Evolutionary conservation across 1,140 invertebrate species (phyloP).

Genomic region (Bombus haemorrhoidalis): DNA sequence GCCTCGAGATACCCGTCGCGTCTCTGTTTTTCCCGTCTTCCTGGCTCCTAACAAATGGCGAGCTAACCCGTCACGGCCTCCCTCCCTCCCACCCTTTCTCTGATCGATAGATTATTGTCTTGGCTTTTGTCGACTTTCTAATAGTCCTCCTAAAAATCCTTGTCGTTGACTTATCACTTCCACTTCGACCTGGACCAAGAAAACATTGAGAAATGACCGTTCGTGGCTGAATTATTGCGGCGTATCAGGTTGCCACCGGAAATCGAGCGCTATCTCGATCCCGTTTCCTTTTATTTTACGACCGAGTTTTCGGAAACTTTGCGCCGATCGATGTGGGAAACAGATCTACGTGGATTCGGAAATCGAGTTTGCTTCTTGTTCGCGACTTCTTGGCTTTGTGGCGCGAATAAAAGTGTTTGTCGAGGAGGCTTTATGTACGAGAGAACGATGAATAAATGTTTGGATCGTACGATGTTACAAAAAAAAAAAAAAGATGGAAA

Average conservation of each 20-base stretch:
- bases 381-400: background rate
- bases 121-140: slow-evolving; percentile 32
- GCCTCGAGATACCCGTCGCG: slow-evolving; percentile 53
- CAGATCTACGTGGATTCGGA: too few relatives aligned
- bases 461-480: background rate
- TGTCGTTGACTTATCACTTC: slow-evolving; percentile 39
- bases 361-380: background rate
- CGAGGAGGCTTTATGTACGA: background rate
- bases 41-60: slow-evolving; percentile 60
- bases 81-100: background rate
- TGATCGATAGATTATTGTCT: slow-evolving; percentile 63
- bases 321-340: too few relatives aligned
- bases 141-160: slow-evolving; percentile 30
- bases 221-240: slow-evolving; percentile 28
- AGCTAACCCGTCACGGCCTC: slow-evolving; percentile 49
- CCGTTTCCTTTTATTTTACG: slow-evolving; percentile 1
- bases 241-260: slow-evolving; percentile 19
- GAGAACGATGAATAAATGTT: fast-evolving
- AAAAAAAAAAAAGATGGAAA: background rate
- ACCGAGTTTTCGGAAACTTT: background rate
- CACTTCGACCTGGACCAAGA: background rate
- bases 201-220: slow-evolving; percentile 42
- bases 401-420: background rate
- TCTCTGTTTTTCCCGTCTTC: slow-evolving; percentile 59
- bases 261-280: background rate